Evolutionary conservation across 1,140 invertebrate species (phyloP), one percentile per base, ranked within the genome.

Genomic region (Kradibia gibbosae): DNA sequence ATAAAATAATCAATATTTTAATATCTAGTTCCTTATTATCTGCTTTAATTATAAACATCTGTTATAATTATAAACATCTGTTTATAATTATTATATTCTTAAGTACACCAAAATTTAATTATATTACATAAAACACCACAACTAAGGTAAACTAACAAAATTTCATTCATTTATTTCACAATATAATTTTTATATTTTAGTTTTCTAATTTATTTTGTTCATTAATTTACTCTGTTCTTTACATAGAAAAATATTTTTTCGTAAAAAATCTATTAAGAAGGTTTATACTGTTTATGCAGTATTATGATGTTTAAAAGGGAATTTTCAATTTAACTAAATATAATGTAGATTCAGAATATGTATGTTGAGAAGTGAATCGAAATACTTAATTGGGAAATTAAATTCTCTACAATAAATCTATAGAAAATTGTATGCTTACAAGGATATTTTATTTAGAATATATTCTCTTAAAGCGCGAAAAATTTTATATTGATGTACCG

Each of bases 231-330:
- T 42, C 25, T 31, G 0, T 42, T 25, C 11, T 42, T 42, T 42
- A 22, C 5, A 8, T 70, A 70, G 20, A 70, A 70, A 70, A 70
- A 70, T 70, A 45, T 70, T 70, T 1, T 67, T 70, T 70, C 11
- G 65, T 70, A 70, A 70, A 70, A 70, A 70, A 42, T 22, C 4
- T 70, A 70, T 70, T n/a, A 42, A n/a, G 42, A 0, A 42, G 15
- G 39, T 70, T 42, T n/a, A 25, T 70, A 70, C 36, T 70, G 39
- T n/a, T 42, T n/a, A n/a, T 15, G 42, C n/a, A 39, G 39, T 22
- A 17, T n/a, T n/a, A n/a, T n/a, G n/a, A n/a, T n/a, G n/a, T n/a
- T n/a, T n/a, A n/a, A n/a, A n/a, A n/a, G n/a, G n/a, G n/a, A n/a
- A n/a, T n/a, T n/a, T n/a, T n/a, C n/a, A n/a, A n/a, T n/a, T n/a